Base-by-base conservation (phyloP, 64 coral and sea anemone genomes). In the Stichodactyla mertensii region DNA sequence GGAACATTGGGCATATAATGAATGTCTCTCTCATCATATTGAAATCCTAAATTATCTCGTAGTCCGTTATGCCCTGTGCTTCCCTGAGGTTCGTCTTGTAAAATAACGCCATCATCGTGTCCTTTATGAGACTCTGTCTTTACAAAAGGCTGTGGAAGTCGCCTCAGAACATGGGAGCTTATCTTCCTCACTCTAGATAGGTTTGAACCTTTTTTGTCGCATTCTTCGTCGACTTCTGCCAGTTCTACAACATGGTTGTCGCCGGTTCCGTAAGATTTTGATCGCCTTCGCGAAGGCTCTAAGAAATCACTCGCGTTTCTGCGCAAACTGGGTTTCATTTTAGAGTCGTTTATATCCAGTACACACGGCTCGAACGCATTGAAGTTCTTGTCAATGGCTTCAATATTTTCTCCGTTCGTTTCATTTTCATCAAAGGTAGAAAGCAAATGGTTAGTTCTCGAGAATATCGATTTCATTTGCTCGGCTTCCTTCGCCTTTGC, bases 381-480 rank as follows among this genome's bases (percentile, higher is more conserved):
- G 36, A 45, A 45, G 3, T 45, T 45, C 36, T 45, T 45, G 36
- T 45, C 36, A 45, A 2, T 45, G 36, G 36, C 36, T 45, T 45
- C 36, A 45, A 45, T 45, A 45, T 45, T 66, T 66, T 45, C 36
- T 45, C 36, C 36, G 36, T 3, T 45, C 36, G 36, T 45, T 45
- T 45, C 36, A 45, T 45, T 45, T 45, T 45, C 36, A 45, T 45
- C 36, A 9, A 74, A 74, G 22, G 69, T 74, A 9, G 69, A 74
- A 31, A 74, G 12, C 69, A 74, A 14, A 5, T 23, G 9, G 27
- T 74, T 74, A 6, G 24, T 31, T 13, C 24, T 3, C 24, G 69
- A 74, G 24, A 74, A 74, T 74, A 74, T 74, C 24, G 24, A 26
- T 31, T 74, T 74, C 69, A 74, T 74, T 74, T 74, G 69, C 6